Percentiles rank a stretch among this genome's conserved stretches.
Conservation (phyloP, 2,113 vertebrate genomes). For the Progne subis region DNA sequence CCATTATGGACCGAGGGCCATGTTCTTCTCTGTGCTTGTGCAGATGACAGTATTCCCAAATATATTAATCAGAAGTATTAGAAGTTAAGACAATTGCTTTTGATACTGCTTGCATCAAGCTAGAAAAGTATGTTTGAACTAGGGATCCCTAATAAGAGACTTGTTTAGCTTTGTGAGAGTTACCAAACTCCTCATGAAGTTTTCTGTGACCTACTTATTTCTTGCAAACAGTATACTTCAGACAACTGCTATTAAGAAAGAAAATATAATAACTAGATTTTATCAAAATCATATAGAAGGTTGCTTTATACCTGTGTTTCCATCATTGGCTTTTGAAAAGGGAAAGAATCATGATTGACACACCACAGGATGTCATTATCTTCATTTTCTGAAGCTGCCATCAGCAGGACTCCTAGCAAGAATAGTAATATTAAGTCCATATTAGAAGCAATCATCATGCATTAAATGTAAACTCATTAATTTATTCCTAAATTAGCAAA, state of each 20-base stretch:
- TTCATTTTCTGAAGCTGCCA: constrained; percentile 95
- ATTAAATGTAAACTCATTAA: neutral
- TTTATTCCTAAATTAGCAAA: neutral
- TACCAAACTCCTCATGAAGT: neutral
- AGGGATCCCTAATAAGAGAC: neutral
- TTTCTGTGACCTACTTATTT: neutral
- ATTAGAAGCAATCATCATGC: neutral
- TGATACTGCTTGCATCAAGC: neutral
- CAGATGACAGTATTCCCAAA: neutral
- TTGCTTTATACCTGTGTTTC: constrained; percentile 87
- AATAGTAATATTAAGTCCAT: neutral
- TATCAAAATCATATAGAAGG: neutral
- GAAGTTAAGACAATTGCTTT: neutral
- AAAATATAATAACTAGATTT: neutral
- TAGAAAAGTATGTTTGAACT: neutral
- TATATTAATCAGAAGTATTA: neutral
- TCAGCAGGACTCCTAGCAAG: constrained; percentile 85
- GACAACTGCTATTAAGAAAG: neutral
- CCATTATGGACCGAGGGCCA: too few species aligned
- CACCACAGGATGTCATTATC: constrained; percentile 96
- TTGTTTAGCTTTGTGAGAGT: neutral
- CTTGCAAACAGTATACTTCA: neutral
- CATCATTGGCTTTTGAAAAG: constrained; percentile 97
- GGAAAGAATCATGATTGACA: constrained; percentile 95
- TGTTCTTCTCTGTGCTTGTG: neutral